These are phyloP conservation scores for Typhlichthys eigenmanni DNA, from an alignment of 2,797 vertebrate species.

Conservation along the genomic window DNA sequence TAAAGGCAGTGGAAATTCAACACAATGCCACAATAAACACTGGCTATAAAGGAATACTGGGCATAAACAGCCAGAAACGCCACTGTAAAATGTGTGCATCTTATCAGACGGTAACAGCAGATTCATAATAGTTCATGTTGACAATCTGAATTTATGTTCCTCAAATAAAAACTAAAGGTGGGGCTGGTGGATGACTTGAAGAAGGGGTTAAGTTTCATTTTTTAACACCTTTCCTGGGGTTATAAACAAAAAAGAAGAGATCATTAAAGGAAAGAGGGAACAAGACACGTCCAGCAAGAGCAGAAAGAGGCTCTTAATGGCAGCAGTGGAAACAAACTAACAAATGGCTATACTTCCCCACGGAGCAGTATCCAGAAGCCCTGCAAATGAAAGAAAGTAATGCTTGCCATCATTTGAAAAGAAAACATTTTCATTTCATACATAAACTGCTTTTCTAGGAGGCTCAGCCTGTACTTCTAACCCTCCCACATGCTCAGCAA, in stretches of 20 bases:
- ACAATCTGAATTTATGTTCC: no score
- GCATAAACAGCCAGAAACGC: no score
- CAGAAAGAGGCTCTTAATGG: slow-evolving; percentile 39
- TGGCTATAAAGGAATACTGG: no score
- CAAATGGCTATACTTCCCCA: slow-evolving; percentile 37
- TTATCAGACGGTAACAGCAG: no score
- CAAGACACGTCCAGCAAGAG: neutral
- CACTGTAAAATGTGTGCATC: no score
- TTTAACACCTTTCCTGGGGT: neutral
- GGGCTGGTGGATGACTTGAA: no score
- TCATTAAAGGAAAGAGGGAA: neutral
- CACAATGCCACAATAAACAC: neutral
- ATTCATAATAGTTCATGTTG: no score
- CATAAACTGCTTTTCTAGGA: slow-evolving; percentile 53
- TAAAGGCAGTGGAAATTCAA: neutral
- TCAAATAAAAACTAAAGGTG: no score
- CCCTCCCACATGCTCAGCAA: slow-evolving; percentile 31
- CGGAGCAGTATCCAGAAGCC: slow-evolving; percentile 44
- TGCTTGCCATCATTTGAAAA: slow-evolving; percentile 47
- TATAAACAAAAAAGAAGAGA: slow-evolving; percentile 23
- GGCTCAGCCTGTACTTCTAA: slow-evolving; percentile 41
- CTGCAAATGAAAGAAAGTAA: slow-evolving; percentile 47
- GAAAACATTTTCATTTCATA: slow-evolving; percentile 65
- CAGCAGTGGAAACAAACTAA: slow-evolving; percentile 39
- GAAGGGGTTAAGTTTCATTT: neutral